These are phyloP conservation scores for Microplitis manilae DNA, from an alignment of 2,888 invertebrate species.

Conservation along the genomic window DNA sequence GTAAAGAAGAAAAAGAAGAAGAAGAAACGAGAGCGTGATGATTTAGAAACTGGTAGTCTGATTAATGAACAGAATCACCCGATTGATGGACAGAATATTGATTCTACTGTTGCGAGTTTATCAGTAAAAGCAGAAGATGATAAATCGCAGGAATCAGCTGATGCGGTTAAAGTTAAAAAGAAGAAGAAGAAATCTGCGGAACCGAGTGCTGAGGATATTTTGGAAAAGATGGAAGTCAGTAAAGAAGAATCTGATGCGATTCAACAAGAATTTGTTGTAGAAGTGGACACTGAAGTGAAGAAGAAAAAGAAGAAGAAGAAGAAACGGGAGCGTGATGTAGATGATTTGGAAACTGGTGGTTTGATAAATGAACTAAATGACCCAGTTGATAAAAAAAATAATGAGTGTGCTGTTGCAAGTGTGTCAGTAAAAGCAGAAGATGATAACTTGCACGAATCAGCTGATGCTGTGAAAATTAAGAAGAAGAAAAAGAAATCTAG, in stretches of 20 bases:
- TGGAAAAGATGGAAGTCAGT: background rate
- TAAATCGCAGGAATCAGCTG: background rate
- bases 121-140: no score
- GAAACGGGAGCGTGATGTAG: background rate
- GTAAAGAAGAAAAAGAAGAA: background rate
- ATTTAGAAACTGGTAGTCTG: background rate
- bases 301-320: constrained; percentile 2
- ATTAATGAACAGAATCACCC: background rate
- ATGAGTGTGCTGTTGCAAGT: background rate
- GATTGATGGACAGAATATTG: background rate
- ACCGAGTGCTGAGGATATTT: background rate
- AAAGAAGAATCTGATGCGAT: background rate
- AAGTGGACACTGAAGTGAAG: background rate
- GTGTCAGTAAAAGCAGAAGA: background rate
- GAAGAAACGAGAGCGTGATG: background rate
- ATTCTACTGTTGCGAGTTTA: no score
- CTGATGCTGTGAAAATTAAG: background rate
- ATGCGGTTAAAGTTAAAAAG: background rate
- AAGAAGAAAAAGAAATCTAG: constrained; percentile 13
- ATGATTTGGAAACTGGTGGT: background rate
- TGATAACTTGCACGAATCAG: background rate
- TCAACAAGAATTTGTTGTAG: background rate
- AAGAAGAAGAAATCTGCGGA: background rate
- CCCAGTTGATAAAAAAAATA: background rate
- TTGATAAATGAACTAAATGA: background rate